Evolutionary conservation across 2,888 invertebrate genomes (phyloP), one percentile per base, ranked within the genome.

Genomic region (Gortyna flavago): DNA sequence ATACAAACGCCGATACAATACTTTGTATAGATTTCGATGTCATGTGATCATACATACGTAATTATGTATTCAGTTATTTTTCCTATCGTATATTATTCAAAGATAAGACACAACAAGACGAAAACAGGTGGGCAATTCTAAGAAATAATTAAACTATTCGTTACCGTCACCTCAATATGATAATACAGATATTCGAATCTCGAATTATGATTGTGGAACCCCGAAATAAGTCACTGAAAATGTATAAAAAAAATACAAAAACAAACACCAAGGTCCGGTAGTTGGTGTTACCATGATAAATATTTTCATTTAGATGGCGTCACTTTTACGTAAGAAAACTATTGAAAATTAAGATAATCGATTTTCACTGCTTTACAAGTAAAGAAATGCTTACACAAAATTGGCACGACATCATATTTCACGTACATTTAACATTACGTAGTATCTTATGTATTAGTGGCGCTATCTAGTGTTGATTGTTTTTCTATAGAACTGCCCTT

Each of bases 1-100:
- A 75, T 85, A 79, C 75, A 82, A 88, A 88, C 78, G 83, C 88
- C 80, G 79, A 80, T 79, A 82, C 80, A 84, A 85, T 79, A 79
- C 25, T 83, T 76, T 81, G 84, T 82, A 87, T 72, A 73, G 51
- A 80, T 87, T 85, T 88, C 86, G 86, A 87, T 87, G 87, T 88
- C 79, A 81, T 82, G 80, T 84, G 69, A 85, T 81, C 65, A 69
- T 84, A 79, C 69, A 75, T 83, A 84, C 57, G 70, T 80, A 79
- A 77, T 83, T 67, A 78, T 72, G 74, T 77, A 75, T 81, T 75
- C 25, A 81, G 54, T 73, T 81, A 74, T 72, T 57, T 72, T 65
- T 51, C 32, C 61, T 81, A 75, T 54, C 18, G 38, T n/a, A 72
- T 84, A 83, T 65, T 62, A 72, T n/a, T 72, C 77, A 80, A 73